These are phyloP conservation scores for Riptortus pedestris DNA, from an alignment of 1,140 invertebrate genomes.

Conservation along the genomic window DNA sequence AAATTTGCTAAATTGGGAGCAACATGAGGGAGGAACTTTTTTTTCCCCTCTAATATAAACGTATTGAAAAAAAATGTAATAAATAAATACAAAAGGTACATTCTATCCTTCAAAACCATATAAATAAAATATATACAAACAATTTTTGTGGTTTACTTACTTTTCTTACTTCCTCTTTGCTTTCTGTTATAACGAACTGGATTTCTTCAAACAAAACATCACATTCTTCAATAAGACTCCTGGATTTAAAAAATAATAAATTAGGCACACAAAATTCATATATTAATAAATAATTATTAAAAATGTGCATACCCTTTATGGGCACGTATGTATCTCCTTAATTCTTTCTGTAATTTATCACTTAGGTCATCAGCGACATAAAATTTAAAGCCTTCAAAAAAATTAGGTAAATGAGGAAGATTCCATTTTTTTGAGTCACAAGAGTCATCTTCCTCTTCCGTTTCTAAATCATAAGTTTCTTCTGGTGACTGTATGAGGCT, in stretches of 20 bases:
- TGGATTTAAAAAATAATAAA: background rate
- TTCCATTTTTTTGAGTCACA: background rate
- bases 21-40: no score
- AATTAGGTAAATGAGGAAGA: conserved; percentile 24
- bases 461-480: conserved; percentile 28
- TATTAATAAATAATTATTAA: conserved; percentile 6
- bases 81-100: background rate
- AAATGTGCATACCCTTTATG: conserved; percentile 27
- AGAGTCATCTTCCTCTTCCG: conserved; percentile 25
- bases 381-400: conserved; percentile 25
- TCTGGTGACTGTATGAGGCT: background rate
- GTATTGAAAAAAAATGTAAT: no score
- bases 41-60: no score
- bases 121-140: background rate
- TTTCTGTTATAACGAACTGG: background rate
- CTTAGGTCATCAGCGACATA: conserved; percentile 23
- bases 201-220: background rate
- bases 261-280: background rate
- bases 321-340: conserved; percentile 30
- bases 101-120: background rate
- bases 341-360: conserved; percentile 8
- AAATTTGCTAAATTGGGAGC: no score
- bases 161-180: background rate
- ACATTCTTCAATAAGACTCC: background rate
- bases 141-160: background rate